These are phyloP conservation scores for Diacarnus erythraeanus DNA, from an alignment of 37 sponge, comb jelly and placozoan species.

Conservation along the genomic window DNA sequence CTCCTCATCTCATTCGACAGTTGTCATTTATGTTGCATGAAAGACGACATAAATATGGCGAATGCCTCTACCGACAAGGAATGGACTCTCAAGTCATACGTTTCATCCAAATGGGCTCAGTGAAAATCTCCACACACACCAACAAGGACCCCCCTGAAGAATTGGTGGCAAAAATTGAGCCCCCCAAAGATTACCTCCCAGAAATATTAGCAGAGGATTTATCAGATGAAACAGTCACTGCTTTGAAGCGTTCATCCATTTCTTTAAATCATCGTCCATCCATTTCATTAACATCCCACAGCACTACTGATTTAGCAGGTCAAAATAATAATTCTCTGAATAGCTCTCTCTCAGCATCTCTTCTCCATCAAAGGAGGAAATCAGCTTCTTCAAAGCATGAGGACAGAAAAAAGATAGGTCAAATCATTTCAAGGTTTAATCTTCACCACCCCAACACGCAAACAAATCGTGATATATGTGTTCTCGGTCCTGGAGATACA, in stretches of 20 bases:
- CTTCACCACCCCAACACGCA: conserved; percentile 7
- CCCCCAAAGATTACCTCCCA: conserved; percentile 3
- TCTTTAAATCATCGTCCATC: neutral
- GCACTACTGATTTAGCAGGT: neutral
- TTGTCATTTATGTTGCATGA: conserved; percentile 1
- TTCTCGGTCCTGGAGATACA: conserved; percentile 9
- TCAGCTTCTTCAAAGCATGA: neutral
- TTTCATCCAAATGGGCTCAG: conserved; percentile 6
- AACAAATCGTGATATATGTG: neutral
- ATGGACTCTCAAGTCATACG: neutral
- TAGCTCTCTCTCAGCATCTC: neutral
- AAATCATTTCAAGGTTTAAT: conserved; percentile 1
- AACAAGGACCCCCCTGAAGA: neutral
- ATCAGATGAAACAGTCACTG: neutral
- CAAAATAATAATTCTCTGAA: neutral
- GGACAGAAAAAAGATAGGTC: neutral
- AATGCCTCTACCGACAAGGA: conserved; percentile 19
- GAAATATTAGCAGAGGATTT: conserved; percentile 16
- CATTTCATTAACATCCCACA: neutral
- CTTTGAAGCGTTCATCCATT: neutral
- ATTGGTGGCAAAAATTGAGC: conserved; percentile 9
- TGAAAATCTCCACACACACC: conserved; percentile 6
- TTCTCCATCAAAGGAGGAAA: neutral
- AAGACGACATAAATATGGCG: neutral
- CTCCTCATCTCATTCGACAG: neutral